phyloP scores from a whole-genome alignment of 1,140 invertebrate genomes.

The Linepithema humile region DNA sequence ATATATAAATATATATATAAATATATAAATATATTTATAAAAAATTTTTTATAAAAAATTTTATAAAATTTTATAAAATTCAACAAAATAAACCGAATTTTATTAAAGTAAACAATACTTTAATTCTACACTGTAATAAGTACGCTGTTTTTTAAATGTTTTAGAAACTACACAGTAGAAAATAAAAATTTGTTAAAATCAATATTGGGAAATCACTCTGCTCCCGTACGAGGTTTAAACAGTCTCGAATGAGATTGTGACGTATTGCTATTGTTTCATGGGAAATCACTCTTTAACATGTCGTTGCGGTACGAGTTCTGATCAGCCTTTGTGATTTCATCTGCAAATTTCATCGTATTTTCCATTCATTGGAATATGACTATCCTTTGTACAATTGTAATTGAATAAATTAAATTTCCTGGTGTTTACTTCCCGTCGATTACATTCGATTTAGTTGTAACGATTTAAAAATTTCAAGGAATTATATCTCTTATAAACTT shows the following conservation, averaged over 20 bases:
- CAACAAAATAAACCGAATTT: background rate
- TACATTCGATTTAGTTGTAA: background rate
- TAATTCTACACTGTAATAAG: background rate
- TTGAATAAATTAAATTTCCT: conserved; percentile 22
- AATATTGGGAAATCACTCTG: background rate
- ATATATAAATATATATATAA: no score
- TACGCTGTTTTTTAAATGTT: background rate
- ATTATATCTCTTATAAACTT: background rate
- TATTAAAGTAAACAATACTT: background rate
- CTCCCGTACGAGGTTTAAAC: no score
- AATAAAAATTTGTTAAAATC: background rate
- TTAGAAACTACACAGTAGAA: background rate
- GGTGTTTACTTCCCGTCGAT: background rate
- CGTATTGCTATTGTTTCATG: background rate
- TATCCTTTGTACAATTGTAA: background rate
- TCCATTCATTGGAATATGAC: conserved; percentile 15
- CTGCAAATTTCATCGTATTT: conserved; percentile 27
- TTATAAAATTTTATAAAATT: no score
- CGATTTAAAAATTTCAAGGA: background rate
- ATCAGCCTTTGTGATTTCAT: background rate
- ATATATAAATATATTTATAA: no score
- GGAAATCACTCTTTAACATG: conserved; percentile 33
- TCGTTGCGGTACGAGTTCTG: conserved; percentile 6
- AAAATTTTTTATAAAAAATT: no score
- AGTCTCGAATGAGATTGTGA: background rate